Conservation (phyloP, 1,140 invertebrate species). For the Drosophila malerkotliana region DNA sequence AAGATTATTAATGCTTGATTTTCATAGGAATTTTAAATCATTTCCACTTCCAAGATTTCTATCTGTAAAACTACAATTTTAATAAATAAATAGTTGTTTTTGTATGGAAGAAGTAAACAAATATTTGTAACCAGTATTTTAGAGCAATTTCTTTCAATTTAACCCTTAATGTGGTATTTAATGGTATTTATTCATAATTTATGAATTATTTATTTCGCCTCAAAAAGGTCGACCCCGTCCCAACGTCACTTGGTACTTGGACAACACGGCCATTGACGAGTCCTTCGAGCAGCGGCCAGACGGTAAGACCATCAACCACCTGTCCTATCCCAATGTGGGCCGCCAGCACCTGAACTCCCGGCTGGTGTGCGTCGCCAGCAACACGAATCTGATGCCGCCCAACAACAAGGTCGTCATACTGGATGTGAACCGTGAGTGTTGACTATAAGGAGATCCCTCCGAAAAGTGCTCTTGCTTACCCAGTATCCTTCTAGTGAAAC, state of each 20-base stretch:
- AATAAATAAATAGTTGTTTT: no score
- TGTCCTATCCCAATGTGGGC: constrained; percentile 90
- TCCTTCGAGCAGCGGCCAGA: constrained; percentile 89
- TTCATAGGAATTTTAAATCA: background rate
- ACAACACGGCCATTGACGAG: constrained; percentile 92
- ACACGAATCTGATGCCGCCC: constrained; percentile 92
- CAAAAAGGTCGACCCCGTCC: constrained; percentile 90
- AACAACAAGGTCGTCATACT: constrained; percentile 90
- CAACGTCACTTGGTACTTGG: constrained; percentile 92
- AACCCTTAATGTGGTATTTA: background rate
- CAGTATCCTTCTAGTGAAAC: constrained; percentile 88
- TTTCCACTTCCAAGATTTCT: background rate
- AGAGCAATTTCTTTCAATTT: background rate
- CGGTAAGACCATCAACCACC: constrained; percentile 90
- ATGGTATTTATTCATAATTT: background rate
- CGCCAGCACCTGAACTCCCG: constrained; percentile 91
- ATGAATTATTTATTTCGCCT: background rate
- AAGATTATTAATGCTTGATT: no score
- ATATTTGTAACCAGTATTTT: background rate
- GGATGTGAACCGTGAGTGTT: constrained; percentile 93
- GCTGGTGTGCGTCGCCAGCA: constrained; percentile 93
- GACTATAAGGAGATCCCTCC: no score
- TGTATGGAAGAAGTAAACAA: no score
- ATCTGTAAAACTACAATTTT: background rate
- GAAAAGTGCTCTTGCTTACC: background rate